phyloP scores from a whole-genome alignment of 2,797 vertebrate species.

The Notoglanidium macrostoma region DNA sequence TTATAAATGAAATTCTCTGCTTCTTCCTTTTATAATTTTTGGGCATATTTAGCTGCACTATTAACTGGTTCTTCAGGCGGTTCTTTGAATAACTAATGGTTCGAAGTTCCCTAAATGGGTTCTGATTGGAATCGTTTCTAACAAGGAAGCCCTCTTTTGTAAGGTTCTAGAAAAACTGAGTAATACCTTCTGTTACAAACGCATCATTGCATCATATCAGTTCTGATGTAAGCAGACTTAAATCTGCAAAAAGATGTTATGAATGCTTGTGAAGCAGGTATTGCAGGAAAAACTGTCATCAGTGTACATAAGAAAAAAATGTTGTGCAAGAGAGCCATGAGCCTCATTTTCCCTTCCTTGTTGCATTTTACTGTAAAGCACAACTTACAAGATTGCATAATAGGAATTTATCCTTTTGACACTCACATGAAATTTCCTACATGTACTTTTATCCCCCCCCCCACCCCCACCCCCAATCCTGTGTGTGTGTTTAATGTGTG shows the following conservation, averaged over 20 bases:
- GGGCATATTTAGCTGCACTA: not conserved
- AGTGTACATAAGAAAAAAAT: constrained; percentile 12
- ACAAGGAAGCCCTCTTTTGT: not conserved
- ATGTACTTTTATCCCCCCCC: too few relatives aligned
- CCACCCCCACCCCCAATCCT: too few relatives aligned
- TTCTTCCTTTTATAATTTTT: not conserved
- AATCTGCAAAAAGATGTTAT: not conserved
- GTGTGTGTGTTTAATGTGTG: too few relatives aligned
- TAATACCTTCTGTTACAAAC: not conserved
- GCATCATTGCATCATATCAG: not conserved
- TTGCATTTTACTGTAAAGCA: constrained; percentile 41
- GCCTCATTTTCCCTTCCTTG: constrained; percentile 16
- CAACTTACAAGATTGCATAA: constrained; percentile 11
- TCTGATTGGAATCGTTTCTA: not conserved
- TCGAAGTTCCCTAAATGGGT: not conserved
- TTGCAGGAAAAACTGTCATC: not conserved
- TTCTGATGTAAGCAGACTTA: not conserved
- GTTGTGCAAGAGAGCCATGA: constrained; percentile 27
- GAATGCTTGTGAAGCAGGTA: constrained; percentile 27
- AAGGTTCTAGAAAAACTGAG: not conserved
- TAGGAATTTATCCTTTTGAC: not conserved
- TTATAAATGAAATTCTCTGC: not conserved
- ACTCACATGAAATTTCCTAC: not conserved
- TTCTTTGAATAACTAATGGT: not conserved
- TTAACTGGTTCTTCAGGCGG: not conserved